These are phyloP conservation scores for Acleris holmiana DNA, from an alignment of 2,888 invertebrate genomes.

Conservation along the genomic window DNA sequence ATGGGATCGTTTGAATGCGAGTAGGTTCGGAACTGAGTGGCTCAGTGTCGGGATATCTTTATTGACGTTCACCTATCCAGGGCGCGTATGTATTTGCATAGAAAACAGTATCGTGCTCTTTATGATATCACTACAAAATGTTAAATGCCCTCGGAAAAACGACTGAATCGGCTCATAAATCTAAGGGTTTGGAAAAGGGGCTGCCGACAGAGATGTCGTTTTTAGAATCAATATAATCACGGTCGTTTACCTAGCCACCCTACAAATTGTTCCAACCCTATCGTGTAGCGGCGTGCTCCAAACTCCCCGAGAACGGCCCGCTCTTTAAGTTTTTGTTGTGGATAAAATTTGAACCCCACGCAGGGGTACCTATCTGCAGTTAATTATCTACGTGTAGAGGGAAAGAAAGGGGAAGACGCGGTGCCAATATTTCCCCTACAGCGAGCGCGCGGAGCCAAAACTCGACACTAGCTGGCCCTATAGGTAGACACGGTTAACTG, in stretches of 20 bases:
- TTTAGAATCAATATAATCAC: constrained; percentile 80
- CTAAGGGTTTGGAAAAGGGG: constrained; percentile 43
- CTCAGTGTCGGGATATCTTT: constrained; percentile 37
- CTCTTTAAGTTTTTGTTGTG: constrained; percentile 76
- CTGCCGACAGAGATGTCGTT: constrained; percentile 61
- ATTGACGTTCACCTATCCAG: constrained; percentile 35
- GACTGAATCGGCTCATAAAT: constrained; percentile 35
- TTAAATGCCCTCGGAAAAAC: constrained; percentile 32
- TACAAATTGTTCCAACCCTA: constrained; percentile 77
- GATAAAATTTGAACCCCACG: constrained; percentile 74
- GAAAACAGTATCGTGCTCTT: constrained; percentile 35
- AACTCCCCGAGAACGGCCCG: constrained; percentile 57
- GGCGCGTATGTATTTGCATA: constrained; percentile 39
- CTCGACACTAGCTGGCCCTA: constrained; percentile 57
- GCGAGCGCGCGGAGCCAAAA: constrained; percentile 58
- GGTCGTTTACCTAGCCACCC: constrained; percentile 76
- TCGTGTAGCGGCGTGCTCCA: constrained; percentile 58
- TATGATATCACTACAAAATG: constrained; percentile 34
- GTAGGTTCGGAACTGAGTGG: constrained; percentile 42
- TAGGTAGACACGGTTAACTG: constrained; percentile 61
- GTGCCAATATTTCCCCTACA: constrained; percentile 67
- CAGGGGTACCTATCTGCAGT: constrained; percentile 77
- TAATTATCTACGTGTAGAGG: constrained; percentile 77
- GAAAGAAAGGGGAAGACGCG: constrained; percentile 67
- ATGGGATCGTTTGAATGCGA: constrained; percentile 60